Evolutionary conservation across 2,797 vertebrate genomes (phyloP).

Genomic region (Rhabdophis nuchalis): DNA sequence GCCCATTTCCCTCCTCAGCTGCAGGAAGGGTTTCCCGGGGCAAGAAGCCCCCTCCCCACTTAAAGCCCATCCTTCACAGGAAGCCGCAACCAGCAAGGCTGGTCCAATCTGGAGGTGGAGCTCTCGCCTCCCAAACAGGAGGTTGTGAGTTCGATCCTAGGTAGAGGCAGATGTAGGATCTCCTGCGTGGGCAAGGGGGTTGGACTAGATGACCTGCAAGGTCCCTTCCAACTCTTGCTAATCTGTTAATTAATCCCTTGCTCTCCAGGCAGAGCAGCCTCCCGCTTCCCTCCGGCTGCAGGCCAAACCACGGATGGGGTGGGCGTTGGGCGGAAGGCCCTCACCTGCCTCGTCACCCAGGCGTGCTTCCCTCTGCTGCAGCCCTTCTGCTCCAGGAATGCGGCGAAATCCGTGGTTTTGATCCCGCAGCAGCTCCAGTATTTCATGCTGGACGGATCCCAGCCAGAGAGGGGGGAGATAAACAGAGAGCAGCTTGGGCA

Average conservation of each 20-base stretch:
- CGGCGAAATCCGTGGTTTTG: conserved; percentile 85
- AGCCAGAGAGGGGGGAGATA: accelerated
- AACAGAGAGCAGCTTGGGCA: not conserved
- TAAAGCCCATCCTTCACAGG: not conserved
- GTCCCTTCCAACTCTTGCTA: no score
- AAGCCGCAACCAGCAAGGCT: not conserved
- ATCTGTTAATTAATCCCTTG: no score
- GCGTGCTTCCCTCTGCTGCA: conserved; percentile 82
- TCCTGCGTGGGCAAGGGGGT: no score
- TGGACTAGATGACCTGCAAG: no score
- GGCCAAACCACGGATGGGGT: not conserved
- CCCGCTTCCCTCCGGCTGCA: not conserved
- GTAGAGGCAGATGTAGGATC: no score
- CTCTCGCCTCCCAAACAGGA: no score
- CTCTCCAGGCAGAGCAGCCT: not conserved
- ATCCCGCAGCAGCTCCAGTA: conserved; percentile 95
- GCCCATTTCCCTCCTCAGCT: not conserved
- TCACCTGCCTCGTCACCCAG: conserved; percentile 81
- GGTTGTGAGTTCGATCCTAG: no score
- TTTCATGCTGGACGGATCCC: conserved; percentile 79
- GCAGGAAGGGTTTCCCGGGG: not conserved
- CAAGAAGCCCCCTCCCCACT: not conserved
- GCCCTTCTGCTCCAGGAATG: conserved; percentile 90
- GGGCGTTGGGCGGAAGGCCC: not conserved
- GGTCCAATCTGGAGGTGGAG: no score